Base-by-base conservation (phyloP, 2,797 vertebrate genomes). In the Coendou prehensilis region DNA sequence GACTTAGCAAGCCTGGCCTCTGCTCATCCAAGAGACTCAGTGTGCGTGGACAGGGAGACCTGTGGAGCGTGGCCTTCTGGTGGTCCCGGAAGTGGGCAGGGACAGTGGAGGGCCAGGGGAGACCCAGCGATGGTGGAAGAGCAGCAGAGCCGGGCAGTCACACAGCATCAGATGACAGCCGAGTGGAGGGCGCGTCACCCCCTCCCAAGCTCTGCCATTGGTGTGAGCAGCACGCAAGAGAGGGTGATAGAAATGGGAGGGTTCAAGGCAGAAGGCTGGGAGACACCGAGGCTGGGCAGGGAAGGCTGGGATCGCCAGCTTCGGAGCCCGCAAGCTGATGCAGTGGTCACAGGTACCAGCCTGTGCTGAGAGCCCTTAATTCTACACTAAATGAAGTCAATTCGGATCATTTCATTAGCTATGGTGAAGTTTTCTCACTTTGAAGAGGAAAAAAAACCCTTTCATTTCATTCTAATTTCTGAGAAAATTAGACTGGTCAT, bases 381-480 rank as follows among this genome's bases (percentile, higher is more conserved):
- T 97, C 85, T 71, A 57, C 47, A 61, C 81, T 76, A 94, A 88
- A 96, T 92, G 76, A 94, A 97, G 95, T 94, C 94, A 92, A 73
- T 96, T 94, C 61, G 37, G 87, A 95, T 95, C 67, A 95, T 59
- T 94, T 96, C 96, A 94, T 96, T 88, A 96, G 78, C 92, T 84
- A 17, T 18, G 26, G 79, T 92, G 80, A 93, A 90, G 87, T 96
- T 94, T 94, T 94, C 82, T 96, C 63, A 64, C 92, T 97, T 86
- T 76, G 90, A 94, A 94, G 14, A 80, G 84, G 17, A 87, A 86
- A 93, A 86, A 84, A 80, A 75, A 8, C 1, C 8, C 80, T 89
- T 84, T 45, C 45, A 85, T 92, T 96, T 92, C 86, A 85, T 97
- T 95, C 85, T 85, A 67, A 97, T 93, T 96, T 93, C 89, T 81